phyloP scores from a whole-genome alignment of 1,140 invertebrate species.

The Wiebesia pumilae region DNA sequence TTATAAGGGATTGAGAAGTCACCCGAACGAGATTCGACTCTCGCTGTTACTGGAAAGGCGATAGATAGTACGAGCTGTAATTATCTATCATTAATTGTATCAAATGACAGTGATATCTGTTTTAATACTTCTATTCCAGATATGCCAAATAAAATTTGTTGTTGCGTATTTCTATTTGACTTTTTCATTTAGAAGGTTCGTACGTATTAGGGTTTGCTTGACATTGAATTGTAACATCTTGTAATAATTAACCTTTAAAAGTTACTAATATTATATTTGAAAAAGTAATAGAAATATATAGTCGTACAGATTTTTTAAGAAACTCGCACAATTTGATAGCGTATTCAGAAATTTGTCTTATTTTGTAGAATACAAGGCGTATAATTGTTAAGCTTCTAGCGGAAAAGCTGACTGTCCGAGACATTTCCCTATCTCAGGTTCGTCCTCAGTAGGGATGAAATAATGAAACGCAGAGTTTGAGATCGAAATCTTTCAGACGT shows the following conservation, averaged over 20 bases:
- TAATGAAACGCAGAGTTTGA: too few relatives aligned
- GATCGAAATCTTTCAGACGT: too few relatives aligned
- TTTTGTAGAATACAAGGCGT: not conserved
- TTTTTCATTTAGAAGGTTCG: not conserved
- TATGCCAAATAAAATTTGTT: too few relatives aligned
- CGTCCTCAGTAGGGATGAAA: too few relatives aligned
- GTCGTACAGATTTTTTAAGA: not conserved
- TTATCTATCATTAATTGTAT: not conserved
- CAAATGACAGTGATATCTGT: too few relatives aligned
- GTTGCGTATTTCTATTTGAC: too few relatives aligned
- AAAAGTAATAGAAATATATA: not conserved
- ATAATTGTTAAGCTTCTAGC: too few relatives aligned
- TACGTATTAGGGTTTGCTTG: too few relatives aligned
- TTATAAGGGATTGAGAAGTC: not conserved
- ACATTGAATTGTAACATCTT: too few relatives aligned
- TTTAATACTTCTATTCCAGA: too few relatives aligned
- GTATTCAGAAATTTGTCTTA: not conserved
- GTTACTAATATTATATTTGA: not conserved
- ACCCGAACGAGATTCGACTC: not conserved
- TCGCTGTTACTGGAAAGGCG: not conserved
- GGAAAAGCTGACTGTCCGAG: too few relatives aligned
- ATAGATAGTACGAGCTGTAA: not conserved
- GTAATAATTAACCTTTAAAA: not conserved
- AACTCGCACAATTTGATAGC: not conserved
- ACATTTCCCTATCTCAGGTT: too few relatives aligned